These are phyloP conservation scores for Melieria crassipennis DNA, from an alignment of 2,888 invertebrate genomes.

Conservation along the genomic window DNA sequence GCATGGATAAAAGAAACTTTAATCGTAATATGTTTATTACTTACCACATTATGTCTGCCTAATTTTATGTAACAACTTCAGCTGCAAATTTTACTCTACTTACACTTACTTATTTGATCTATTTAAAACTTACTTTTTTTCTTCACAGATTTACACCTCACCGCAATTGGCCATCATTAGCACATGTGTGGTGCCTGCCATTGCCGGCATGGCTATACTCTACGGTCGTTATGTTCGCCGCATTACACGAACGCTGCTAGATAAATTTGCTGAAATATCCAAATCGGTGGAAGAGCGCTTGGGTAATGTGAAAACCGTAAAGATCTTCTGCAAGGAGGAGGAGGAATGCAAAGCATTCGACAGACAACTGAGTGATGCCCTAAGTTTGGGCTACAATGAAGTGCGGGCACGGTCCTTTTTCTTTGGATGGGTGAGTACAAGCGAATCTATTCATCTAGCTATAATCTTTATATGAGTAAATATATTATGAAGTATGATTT, in stretches of 20 bases:
- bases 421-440: conserved; percentile 81
- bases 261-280: conserved; percentile 71
- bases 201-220: conserved; percentile 83
- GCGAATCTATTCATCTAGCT: neutral
- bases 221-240: conserved; percentile 87
- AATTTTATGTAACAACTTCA: neutral
- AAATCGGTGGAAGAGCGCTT: conserved; percentile 92
- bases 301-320: conserved; percentile 91
- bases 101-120: neutral
- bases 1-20: neutral
- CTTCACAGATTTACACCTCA: conserved; percentile 85
- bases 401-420: conserved; percentile 87
- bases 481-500: too few species aligned
- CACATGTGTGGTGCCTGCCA: conserved; percentile 87
- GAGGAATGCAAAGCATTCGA: conserved; percentile 79
- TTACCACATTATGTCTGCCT: neutral
- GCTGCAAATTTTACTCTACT: neutral
- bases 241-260: conserved; percentile 84
- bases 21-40: neutral
- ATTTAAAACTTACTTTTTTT: neutral
- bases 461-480: too few species aligned
- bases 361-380: conserved; percentile 74
- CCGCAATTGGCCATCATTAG: conserved; percentile 88
- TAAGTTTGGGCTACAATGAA: conserved; percentile 85
- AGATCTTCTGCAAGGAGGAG: conserved; percentile 88